Percentiles rank a stretch among this genome's conserved stretches.
Evolutionary conservation across 2,113 vertebrate genomes (phyloP).

Genomic region (Plecotus auritus): DNA sequence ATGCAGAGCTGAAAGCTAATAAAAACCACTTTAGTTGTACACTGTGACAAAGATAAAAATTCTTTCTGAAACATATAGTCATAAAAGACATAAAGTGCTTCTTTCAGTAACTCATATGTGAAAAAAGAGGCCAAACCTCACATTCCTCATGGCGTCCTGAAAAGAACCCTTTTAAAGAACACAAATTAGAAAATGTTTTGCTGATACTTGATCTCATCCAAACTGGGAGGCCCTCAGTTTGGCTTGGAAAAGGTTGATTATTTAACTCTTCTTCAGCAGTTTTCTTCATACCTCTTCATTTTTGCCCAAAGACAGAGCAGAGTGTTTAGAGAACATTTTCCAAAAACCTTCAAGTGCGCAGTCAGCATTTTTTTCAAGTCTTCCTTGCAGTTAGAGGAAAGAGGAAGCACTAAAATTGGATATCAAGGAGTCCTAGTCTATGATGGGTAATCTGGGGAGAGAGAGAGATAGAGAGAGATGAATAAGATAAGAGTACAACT

Average conservation of each 20-base stretch:
- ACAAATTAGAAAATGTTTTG: slow-evolving; percentile 47
- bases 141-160: neutral
- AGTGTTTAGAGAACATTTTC: neutral
- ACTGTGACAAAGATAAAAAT: neutral
- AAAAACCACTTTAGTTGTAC: neutral
- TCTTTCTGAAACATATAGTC: neutral
- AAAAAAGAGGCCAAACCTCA: slow-evolving; percentile 47
- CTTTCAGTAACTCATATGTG: slow-evolving; percentile 30
- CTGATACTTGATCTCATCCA: slow-evolving; percentile 54
- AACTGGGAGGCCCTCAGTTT: neutral
- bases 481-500: neutral
- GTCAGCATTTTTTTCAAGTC: neutral
- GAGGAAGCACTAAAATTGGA: neutral
- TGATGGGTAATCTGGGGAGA: neutral
- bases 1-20: neutral
- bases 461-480: neutral
- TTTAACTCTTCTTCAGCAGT: slow-evolving; percentile 22
- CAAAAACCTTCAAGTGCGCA: slow-evolving; percentile 9
- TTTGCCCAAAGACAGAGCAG: neutral
- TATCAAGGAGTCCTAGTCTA: neutral
- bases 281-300: neutral
- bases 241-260: neutral
- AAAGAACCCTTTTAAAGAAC: slow-evolving; percentile 45
- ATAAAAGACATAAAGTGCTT: slow-evolving; percentile 35
- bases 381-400: neutral